These are phyloP conservation scores for Meganola albula DNA, from an alignment of 2,888 invertebrate genomes.

Conservation along the genomic window DNA sequence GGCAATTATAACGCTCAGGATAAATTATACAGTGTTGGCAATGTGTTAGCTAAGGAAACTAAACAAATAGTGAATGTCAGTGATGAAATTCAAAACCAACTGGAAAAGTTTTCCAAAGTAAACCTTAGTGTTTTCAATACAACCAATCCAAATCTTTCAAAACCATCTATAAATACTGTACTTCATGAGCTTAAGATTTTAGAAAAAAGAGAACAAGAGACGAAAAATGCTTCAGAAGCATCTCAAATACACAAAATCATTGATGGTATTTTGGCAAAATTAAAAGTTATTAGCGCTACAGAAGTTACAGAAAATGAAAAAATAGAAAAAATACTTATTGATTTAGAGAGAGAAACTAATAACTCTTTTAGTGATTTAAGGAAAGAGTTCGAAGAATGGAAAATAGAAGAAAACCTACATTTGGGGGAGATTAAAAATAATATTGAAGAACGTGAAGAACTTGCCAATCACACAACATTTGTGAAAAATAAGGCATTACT, in stretches of 20 bases:
- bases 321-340: slow-evolving; percentile 35
- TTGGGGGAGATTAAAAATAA: slow-evolving; percentile 21
- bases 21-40: slow-evolving; percentile 31
- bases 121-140: slow-evolving; percentile 30
- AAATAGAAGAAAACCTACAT: slow-evolving; percentile 26
- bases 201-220: slow-evolving; percentile 36
- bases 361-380: slow-evolving; percentile 23
- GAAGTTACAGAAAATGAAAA: slow-evolving; percentile 31
- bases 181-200: slow-evolving; percentile 42
- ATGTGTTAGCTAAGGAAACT: slow-evolving; percentile 37
- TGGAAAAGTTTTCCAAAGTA: slow-evolving; percentile 44
- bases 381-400: slow-evolving; percentile 30
- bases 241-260: slow-evolving; percentile 40
- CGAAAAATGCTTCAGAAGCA: slow-evolving; percentile 35
- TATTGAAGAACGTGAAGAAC: slow-evolving; percentile 20
- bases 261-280: slow-evolving; percentile 33
- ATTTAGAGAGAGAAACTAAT: slow-evolving; percentile 31
- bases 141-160: slow-evolving; percentile 21
- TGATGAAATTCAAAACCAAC: slow-evolving; percentile 38
- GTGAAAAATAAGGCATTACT: too few relatives aligned
- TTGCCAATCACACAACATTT: not conserved
- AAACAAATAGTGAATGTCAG: slow-evolving; percentile 41
- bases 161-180: slow-evolving; percentile 36
- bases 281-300: slow-evolving; percentile 25
- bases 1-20: slow-evolving; percentile 16